phyloP scores from a whole-genome alignment of 2,113 vertebrate species.

The Chionomys nivalis region DNA sequence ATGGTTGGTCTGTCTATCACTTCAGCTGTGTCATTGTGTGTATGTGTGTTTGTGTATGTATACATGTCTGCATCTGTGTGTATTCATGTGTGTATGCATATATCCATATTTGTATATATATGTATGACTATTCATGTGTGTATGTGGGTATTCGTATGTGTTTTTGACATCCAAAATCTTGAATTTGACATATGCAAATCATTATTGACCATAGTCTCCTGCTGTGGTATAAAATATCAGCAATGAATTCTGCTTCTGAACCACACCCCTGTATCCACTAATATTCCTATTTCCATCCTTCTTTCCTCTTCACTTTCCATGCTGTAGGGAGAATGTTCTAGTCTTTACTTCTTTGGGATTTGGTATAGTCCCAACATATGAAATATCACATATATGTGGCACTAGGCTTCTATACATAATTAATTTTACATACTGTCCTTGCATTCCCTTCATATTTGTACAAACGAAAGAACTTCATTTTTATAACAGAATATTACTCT shows the following conservation, averaged over 20 bases:
- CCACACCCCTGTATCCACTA: neutral
- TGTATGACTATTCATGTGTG: neutral
- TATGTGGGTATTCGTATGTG: neutral
- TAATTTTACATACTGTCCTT: neutral
- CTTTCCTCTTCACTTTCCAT: neutral
- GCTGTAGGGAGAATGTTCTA: neutral
- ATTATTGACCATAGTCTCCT: neutral
- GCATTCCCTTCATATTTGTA: neutral
- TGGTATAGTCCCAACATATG: neutral
- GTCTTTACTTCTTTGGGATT: neutral
- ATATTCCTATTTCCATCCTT: neutral
- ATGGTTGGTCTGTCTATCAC: neutral
- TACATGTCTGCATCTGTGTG: neutral
- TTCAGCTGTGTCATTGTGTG: neutral
- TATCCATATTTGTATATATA: too few relatives aligned
- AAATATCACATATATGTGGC: neutral
- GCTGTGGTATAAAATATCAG: neutral
- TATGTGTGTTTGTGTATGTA: neutral
- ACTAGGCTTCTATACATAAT: neutral
- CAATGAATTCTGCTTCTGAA: neutral
- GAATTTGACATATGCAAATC: neutral
- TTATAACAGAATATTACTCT: neutral
- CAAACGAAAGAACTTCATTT: neutral
- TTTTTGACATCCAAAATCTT: neutral
- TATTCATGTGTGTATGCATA: too few relatives aligned